Percentiles rank a stretch among this genome's conserved stretches.
Conservation (phyloP, 2,888 invertebrate species). For the Eristalis arbustorum region DNA sequence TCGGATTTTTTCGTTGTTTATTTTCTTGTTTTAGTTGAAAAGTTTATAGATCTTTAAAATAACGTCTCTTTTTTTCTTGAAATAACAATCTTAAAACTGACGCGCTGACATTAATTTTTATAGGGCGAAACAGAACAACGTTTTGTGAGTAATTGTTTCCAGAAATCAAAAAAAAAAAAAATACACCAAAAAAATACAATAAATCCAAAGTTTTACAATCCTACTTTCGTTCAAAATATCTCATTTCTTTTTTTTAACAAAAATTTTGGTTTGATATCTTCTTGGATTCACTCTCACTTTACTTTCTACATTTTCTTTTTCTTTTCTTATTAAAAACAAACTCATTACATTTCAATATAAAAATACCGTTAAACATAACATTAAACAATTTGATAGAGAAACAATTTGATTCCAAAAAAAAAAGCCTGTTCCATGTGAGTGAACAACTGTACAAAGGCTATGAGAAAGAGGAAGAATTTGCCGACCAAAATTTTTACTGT, state of each 20-base stretch:
- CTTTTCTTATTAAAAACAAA: conserved; percentile 41
- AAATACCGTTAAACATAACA: conserved; percentile 20
- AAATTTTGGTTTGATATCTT: conserved; percentile 64
- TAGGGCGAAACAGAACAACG: conserved; percentile 81
- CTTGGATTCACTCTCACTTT: conserved; percentile 65
- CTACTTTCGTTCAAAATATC: conserved; percentile 68
- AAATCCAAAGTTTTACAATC: conserved; percentile 73
- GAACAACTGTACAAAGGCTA: conserved; percentile 12
- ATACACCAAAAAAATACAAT: conserved; percentile 56
- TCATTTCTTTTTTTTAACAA: conserved; percentile 49
- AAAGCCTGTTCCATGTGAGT: not conserved
- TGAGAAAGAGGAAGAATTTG: conserved; percentile 27
- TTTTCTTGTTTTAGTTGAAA: conserved; percentile 73
- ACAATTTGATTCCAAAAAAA: conserved; percentile 12
- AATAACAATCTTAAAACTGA: conserved; percentile 73
- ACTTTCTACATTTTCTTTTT: not conserved
- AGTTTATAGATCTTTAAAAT: conserved; percentile 37
- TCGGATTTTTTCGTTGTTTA: conserved; percentile 44
- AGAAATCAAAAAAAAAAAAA: conserved; percentile 73
- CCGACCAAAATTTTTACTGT: conserved; percentile 45
- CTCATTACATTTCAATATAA: conserved; percentile 48
- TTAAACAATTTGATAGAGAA: conserved; percentile 26
- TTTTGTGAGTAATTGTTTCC: conserved; percentile 81
- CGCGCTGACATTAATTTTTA: conserved; percentile 80
- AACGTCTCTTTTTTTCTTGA: conserved; percentile 63